phyloP scores from a whole-genome alignment of 2,888 invertebrate genomes.

The Nomada flava region DNA sequence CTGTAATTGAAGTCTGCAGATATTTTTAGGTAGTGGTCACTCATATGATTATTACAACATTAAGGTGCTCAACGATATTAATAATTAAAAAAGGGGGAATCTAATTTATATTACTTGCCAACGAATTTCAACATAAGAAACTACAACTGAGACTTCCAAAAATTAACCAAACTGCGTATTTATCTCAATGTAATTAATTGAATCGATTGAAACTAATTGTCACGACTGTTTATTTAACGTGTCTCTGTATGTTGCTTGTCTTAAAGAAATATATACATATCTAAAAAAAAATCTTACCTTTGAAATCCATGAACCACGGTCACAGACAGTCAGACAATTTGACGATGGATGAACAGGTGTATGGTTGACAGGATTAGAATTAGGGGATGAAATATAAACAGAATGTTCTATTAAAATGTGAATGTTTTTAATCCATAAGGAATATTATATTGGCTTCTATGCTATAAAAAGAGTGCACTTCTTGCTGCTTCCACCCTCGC shows the following conservation, averaged over 20 bases:
- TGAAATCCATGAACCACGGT: not conserved
- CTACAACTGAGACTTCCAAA: not conserved
- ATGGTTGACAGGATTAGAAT: conserved; percentile 7
- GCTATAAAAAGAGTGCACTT: conserved; percentile 74
- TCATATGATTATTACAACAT: not conserved
- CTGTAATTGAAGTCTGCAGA: conserved; percentile 18
- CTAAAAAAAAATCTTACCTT: conserved; percentile 33
- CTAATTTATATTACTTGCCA: not conserved
- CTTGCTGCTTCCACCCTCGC: conserved; percentile 57
- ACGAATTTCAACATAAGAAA: not conserved
- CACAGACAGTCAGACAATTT: not conserved
- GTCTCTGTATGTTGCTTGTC: not conserved
- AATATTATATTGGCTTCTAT: conserved; percentile 67
- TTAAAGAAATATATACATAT: not conserved
- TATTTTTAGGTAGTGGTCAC: not conserved
- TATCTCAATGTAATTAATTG: conserved; percentile 55
- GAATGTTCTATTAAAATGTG: conserved; percentile 77
- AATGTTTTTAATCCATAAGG: conserved; percentile 73
- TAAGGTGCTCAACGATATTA: not conserved
- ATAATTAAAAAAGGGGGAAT: not conserved
- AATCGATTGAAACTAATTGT: conserved; percentile 1
- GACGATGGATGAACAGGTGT: not conserved
- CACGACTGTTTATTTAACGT: not conserved
- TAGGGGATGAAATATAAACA: conserved; percentile 15
- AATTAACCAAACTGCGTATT: conserved; percentile 23